Conservation (phyloP, 2,113 vertebrate genomes). For the Microcebus murinus region DNA sequence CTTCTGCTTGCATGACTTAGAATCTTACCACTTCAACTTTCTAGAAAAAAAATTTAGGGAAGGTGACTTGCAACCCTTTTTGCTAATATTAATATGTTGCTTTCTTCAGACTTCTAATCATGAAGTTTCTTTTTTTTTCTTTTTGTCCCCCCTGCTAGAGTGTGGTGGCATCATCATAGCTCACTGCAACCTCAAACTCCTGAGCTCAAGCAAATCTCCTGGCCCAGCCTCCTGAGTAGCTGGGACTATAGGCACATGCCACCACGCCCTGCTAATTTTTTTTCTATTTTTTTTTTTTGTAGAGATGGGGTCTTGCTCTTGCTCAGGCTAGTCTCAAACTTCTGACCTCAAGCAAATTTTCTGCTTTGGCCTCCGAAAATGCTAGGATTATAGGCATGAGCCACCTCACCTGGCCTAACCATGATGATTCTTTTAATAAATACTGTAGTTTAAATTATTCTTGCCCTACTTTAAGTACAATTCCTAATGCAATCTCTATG, state of each 20-base stretch:
- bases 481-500: not conserved
- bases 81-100: not conserved
- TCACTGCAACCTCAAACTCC: no score
- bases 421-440: not conserved
- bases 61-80: not conserved
- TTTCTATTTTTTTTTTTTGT: no score
- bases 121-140: not conserved
- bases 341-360: no score
- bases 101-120: not conserved
- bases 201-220: no score
- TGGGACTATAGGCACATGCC: no score
- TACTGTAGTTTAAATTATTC: not conserved
- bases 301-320: no score
- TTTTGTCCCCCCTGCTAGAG: not conserved
- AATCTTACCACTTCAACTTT: not conserved
- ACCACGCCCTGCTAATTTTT: no score
- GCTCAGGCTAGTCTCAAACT: no score
- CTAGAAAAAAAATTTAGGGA: not conserved
- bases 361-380: no score
- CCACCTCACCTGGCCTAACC: not conserved
- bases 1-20: not conserved
- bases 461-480: not conserved
- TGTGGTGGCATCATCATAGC: no score
- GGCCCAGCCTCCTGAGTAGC: no score
- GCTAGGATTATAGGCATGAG: no score